Evolutionary conservation across 2,797 vertebrate genomes (phyloP).

Genomic region (Bucorvus abyssinicus): DNA sequence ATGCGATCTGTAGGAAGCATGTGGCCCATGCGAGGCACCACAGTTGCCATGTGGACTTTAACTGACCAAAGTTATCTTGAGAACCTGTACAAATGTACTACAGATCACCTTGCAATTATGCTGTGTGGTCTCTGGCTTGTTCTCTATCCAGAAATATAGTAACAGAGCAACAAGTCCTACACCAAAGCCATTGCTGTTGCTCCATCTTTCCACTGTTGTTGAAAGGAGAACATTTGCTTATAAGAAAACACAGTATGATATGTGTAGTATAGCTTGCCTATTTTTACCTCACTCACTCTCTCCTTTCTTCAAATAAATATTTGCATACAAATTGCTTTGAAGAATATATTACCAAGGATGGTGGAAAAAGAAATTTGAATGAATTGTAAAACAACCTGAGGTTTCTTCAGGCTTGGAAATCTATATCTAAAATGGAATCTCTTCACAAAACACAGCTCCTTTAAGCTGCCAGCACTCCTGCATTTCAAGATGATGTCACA

Average conservation of each 20-base stretch:
- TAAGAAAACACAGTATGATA: background rate
- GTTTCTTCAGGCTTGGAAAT: background rate
- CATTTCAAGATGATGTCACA: background rate
- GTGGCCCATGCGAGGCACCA: background rate
- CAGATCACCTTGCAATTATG: background rate
- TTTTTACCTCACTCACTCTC: slow-evolving; percentile 22
- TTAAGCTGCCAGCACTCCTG: background rate
- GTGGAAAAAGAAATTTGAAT: slow-evolving; percentile 9
- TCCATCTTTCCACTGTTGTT: background rate
- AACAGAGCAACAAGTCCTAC: background rate
- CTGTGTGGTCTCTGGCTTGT: background rate
- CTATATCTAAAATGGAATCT: background rate
- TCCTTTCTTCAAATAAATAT: slow-evolving; percentile 62
- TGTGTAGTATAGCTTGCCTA: background rate
- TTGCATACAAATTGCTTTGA: slow-evolving; percentile 68
- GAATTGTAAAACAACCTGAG: slow-evolving; percentile 45
- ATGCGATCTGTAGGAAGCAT: background rate
- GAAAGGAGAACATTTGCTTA: background rate
- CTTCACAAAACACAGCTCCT: background rate
- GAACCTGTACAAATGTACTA: background rate
- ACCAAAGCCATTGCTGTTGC: background rate
- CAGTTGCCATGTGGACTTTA: background rate
- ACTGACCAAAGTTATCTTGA: background rate
- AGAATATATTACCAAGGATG: slow-evolving; percentile 24
- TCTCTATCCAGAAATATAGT: background rate